Evolutionary conservation across 2,797 vertebrate species (phyloP).

Genomic region (Galaxias olidus): DNA sequence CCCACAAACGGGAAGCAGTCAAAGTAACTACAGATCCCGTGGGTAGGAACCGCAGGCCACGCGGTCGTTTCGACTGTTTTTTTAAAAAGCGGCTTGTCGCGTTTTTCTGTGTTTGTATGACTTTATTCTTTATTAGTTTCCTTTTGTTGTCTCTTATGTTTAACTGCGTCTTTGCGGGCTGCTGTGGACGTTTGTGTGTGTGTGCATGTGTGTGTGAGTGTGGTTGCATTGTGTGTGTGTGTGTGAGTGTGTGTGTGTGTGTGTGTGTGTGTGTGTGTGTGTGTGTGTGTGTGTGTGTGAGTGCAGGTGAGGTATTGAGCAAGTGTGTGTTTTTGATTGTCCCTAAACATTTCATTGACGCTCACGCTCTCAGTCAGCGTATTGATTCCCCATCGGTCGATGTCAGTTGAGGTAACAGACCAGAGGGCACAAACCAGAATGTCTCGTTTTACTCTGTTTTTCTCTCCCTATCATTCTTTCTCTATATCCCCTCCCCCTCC

Average conservation of each 20-base stretch:
- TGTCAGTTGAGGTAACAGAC: constrained; percentile 60
- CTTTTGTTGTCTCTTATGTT: constrained; percentile 42
- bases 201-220: constrained; percentile 14
- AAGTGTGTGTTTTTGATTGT: constrained; percentile 47
- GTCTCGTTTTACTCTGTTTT: constrained; percentile 15
- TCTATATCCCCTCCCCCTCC: too few relatives aligned
- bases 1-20: constrained; percentile 30
- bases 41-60: constrained; percentile 33
- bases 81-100: too few relatives aligned
- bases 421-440: constrained; percentile 49
- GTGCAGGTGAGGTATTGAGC: constrained; percentile 39
- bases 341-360: constrained; percentile 58
- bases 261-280: constrained; percentile 11
- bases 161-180: constrained; percentile 21
- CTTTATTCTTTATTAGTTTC: constrained; percentile 32
- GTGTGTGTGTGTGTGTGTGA: constrained; percentile 30
- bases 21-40: constrained; percentile 26
- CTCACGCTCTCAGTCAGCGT: constrained; percentile 58
- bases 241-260: constrained; percentile 22
- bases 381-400: constrained; percentile 75
- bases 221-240: constrained; percentile 20
- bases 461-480: constrained; percentile 13
- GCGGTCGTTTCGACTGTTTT: constrained; percentile 32
- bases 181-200: constrained; percentile 23
- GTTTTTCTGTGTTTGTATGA: too few relatives aligned